Conservation (phyloP, 2,888 invertebrate genomes). For the Agrotis clavis region DNA sequence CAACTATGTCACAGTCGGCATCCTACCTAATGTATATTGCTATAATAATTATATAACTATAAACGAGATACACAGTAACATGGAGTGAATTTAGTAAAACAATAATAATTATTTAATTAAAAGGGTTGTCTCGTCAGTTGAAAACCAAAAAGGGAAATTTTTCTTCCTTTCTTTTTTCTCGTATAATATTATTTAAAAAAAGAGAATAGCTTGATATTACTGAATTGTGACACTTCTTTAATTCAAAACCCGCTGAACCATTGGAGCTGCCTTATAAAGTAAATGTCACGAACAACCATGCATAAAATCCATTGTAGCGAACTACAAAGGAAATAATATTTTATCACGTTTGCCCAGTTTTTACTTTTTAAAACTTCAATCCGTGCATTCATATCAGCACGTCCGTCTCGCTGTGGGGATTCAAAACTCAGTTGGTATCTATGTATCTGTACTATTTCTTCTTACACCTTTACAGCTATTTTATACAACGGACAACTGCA, state of each 20-base stretch:
- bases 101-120: neutral
- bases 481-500: slow-evolving; percentile 5
- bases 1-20: neutral
- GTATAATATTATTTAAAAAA: neutral
- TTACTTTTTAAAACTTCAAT: slow-evolving; percentile 52
- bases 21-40: too few relatives aligned
- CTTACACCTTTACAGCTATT: slow-evolving; percentile 35
- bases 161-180: too few relatives aligned
- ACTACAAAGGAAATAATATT: slow-evolving; percentile 53
- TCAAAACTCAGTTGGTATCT: slow-evolving; percentile 32
- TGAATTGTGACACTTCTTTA: neutral
- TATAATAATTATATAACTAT: too few relatives aligned
- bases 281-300: slow-evolving; percentile 32
- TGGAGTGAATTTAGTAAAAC: neutral
- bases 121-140: too few relatives aligned
- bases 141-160: too few relatives aligned
- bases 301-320: slow-evolving; percentile 46
- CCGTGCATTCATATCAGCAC: slow-evolving; percentile 55
- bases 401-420: slow-evolving; percentile 45
- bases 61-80: neutral
- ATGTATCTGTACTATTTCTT: slow-evolving; percentile 18
- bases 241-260: neutral
- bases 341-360: slow-evolving; percentile 58
- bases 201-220: neutral
- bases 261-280: slow-evolving; percentile 23